Percentiles rank a stretch among this genome's conserved stretches.
These are phyloP conservation scores for Choristoneura rosaceana DNA, from an alignment of 2,888 invertebrate species.

Conservation along the genomic window DNA sequence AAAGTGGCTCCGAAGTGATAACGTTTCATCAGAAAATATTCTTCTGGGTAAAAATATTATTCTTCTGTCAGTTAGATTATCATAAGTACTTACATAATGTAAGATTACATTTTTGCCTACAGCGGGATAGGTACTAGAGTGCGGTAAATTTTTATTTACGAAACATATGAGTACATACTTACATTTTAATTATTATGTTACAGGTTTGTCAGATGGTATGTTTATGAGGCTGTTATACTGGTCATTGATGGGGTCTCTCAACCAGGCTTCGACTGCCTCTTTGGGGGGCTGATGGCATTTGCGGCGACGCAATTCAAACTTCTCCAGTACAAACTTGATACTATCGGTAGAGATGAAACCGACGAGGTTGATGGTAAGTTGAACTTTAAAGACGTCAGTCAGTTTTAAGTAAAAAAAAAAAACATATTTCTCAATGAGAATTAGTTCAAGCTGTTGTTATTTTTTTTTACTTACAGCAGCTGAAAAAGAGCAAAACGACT, in stretches of 20 bases:
- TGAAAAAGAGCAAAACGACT: slow-evolving; percentile 20
- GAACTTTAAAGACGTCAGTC: background rate
- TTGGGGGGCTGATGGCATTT: slow-evolving; percentile 36
- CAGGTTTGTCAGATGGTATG: slow-evolving; percentile 36
- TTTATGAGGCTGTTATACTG: slow-evolving; percentile 25
- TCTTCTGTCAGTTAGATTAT: too few species aligned
- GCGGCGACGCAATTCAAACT: slow-evolving; percentile 33
- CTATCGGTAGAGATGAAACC: slow-evolving; percentile 37
- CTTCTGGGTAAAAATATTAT: too few species aligned
- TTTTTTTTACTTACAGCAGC: background rate
- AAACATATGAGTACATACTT: too few species aligned
- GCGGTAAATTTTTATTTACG: too few species aligned
- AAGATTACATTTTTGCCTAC: too few species aligned
- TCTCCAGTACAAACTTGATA: slow-evolving; percentile 31
- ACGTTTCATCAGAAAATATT: too few species aligned
- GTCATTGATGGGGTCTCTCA: slow-evolving; percentile 36
- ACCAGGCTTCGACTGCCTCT: slow-evolving; percentile 28
- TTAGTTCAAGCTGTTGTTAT: background rate
- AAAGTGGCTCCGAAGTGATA: too few species aligned
- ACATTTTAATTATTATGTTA: background rate
- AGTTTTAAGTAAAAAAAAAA: too few species aligned
- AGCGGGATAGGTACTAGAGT: too few species aligned
- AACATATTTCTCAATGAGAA: background rate
- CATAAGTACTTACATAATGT: too few species aligned
- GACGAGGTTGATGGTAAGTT: slow-evolving; percentile 21